These are phyloP conservation scores for Zhuqinia jingwanae DNA, from an alignment of 2,888 invertebrate species.

Conservation along the genomic window DNA sequence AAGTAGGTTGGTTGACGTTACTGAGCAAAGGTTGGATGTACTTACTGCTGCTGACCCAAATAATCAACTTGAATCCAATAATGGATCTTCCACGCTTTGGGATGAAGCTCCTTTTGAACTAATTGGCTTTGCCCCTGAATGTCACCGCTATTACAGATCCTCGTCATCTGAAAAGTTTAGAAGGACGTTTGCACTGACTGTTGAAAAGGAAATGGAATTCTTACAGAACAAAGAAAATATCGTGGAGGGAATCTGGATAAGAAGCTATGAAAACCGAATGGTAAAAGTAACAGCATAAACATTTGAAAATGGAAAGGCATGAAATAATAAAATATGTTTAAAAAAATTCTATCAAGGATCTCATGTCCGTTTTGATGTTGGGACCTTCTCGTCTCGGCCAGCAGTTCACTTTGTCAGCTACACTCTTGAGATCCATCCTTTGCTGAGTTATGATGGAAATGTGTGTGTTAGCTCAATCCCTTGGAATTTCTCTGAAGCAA, in stretches of 20 bases:
- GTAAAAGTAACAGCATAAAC: slow-evolving; percentile 80
- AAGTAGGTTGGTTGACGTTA: slow-evolving; percentile 36
- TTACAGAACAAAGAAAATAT: slow-evolving; percentile 83
- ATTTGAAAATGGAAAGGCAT: background rate
- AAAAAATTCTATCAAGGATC: slow-evolving; percentile 83
- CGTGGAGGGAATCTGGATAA: slow-evolving; percentile 93
- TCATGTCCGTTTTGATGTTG: slow-evolving; percentile 94
- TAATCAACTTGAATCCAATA: slow-evolving; percentile 47
- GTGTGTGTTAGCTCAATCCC: slow-evolving; percentile 91
- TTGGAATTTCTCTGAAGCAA: slow-evolving; percentile 94
- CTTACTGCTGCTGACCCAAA: slow-evolving; percentile 57
- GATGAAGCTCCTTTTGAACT: slow-evolving; percentile 74
- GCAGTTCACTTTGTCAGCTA: slow-evolving; percentile 95
- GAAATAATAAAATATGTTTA: slow-evolving; percentile 9
- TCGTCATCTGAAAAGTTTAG: slow-evolving; percentile 34
- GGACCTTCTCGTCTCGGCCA: slow-evolving; percentile 96
- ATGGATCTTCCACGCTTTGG: slow-evolving; percentile 41
- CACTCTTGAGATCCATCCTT: slow-evolving; percentile 91
- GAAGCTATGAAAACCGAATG: slow-evolving; percentile 94
- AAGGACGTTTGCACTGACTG: slow-evolving; percentile 10
- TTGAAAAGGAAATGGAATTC: slow-evolving; percentile 81
- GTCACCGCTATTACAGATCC: slow-evolving; percentile 65
- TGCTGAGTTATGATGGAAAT: slow-evolving; percentile 94
- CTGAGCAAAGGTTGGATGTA: slow-evolving; percentile 36
- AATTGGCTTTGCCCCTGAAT: slow-evolving; percentile 64